phyloP scores from a whole-genome alignment of 35 echinoderm and acorn worm species.

The Patiria miniata region DNA sequence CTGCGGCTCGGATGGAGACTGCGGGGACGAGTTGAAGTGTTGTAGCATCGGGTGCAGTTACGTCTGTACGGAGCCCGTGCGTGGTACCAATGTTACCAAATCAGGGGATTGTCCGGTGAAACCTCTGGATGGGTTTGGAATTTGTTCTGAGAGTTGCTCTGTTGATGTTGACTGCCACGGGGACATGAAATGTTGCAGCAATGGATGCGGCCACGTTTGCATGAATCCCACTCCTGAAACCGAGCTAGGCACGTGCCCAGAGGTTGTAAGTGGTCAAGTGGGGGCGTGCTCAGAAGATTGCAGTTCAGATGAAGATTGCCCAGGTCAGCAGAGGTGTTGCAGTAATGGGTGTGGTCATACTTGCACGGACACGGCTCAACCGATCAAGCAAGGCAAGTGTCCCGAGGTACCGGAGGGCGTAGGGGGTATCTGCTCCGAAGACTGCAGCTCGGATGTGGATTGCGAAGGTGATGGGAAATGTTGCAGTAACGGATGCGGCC shows the following conservation, averaged over 20 bases:
- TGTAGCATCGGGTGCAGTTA: slow-evolving; percentile 26
- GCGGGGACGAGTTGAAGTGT: slow-evolving; percentile 57
- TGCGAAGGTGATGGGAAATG: slow-evolving; percentile 66
- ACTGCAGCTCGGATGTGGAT: slow-evolving; percentile 53
- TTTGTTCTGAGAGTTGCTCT: background rate
- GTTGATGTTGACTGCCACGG: slow-evolving; percentile 44
- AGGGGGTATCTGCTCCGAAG: slow-evolving; percentile 44
- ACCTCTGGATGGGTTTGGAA: background rate
- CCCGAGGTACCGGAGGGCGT: background rate
- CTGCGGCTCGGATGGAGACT: slow-evolving; percentile 16
- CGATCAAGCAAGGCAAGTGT: slow-evolving; percentile 32
- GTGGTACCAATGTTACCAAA: background rate
- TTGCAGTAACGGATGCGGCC: slow-evolving; percentile 78
- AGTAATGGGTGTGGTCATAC: slow-evolving; percentile 69
- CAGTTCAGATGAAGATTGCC: slow-evolving; percentile 55
- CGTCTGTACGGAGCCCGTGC: background rate
- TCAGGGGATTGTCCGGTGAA: background rate
- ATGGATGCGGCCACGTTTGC: slow-evolving; percentile 79
- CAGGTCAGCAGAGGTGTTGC: slow-evolving; percentile 65
- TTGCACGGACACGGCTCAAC: slow-evolving; percentile 38
- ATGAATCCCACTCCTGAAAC: slow-evolving; percentile 13
- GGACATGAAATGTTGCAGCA: slow-evolving; percentile 67
- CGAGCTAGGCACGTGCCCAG: background rate
- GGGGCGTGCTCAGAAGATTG: slow-evolving; percentile 57
- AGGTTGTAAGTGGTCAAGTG: background rate